Evolutionary conservation across 2,113 vertebrate species (phyloP), one percentile per base, ranked within the genome.

Genomic region (Prinia subflava): DNA sequence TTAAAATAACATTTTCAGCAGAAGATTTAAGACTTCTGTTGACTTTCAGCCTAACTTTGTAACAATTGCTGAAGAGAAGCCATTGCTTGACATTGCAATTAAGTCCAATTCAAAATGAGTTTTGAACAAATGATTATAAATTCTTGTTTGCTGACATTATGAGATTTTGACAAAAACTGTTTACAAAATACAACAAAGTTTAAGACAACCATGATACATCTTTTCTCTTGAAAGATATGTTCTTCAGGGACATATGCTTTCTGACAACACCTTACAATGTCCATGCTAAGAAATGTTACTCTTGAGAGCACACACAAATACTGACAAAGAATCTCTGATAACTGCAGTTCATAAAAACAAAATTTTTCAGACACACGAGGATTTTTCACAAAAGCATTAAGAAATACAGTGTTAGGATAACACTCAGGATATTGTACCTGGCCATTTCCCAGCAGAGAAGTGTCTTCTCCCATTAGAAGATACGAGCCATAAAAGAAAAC

Each of bases 401-500:
- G 84, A 90, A 83, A 16, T 15, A 57, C 8, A 86, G 10, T 17
- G 6, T 20, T 35, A 88, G 55, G 81, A 87, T 67, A 92, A 93
- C n/a, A 30, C n/a, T n/a, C 37, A n/a, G 28, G 21, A 55, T 84
- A 76, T 35, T 97, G 88, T 98, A 99, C 99, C 99, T 99, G 99
- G 95, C 99, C 99, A 78, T 99, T 99, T 96, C 99, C 99, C 98
- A 99, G 98, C 42, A 99, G 98, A 44, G 99, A 98, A 83, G 98
- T 98, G 97, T 99, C 99, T 96, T 99, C 98, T 89, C 99, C 99
- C 98, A 99, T 98, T 77, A 99, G 97, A 96, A 99, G 98, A 97
- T 99, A 99, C 0, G 99, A 99, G 42, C 99, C 99, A 84, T 99
- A 99, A 97, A 99, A 99, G 98, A 99, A 99, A 96, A 99, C 96